These are phyloP conservation scores for Mastomys coucha DNA, from an alignment of 2,113 vertebrate species.

Conservation along the genomic window DNA sequence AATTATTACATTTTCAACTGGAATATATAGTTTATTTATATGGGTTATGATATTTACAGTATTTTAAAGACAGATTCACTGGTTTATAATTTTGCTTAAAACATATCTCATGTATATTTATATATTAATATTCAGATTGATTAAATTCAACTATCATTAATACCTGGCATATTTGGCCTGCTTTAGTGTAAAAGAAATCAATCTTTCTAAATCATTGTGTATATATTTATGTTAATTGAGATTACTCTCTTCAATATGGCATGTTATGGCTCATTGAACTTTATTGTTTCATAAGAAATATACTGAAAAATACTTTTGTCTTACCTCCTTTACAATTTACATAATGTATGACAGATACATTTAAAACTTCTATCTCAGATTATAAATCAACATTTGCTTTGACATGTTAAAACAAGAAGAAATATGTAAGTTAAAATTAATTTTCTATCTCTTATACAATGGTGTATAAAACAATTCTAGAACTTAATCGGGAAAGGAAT, in stretches of 20 bases:
- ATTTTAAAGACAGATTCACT: neutral
- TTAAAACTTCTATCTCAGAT: neutral
- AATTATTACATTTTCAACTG: neutral
- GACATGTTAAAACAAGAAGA: neutral
- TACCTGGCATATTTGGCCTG: neutral
- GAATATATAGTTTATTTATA: neutral
- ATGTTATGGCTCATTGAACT: conserved; percentile 11
- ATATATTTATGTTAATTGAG: neutral
- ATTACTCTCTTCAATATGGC: conserved; percentile 13
- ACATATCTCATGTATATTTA: neutral
- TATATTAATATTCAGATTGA: neutral
- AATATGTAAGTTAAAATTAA: conserved; percentile 16
- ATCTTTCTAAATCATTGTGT: conserved; percentile 4
- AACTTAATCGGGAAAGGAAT: neutral
- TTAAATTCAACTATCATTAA: neutral
- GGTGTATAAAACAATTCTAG: neutral
- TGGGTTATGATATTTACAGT: neutral
- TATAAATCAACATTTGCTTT: neutral
- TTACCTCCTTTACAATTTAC: neutral
- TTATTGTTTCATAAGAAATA: conserved; percentile 30
- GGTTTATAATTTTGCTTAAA: neutral
- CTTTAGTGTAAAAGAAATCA: conserved; percentile 40
- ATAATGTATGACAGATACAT: neutral
- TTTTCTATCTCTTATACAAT: neutral
- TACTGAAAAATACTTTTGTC: conserved; percentile 8